Evolutionary conservation across 2,888 invertebrate species (phyloP).

Genomic region (Troglohyphantes excavatus): DNA sequence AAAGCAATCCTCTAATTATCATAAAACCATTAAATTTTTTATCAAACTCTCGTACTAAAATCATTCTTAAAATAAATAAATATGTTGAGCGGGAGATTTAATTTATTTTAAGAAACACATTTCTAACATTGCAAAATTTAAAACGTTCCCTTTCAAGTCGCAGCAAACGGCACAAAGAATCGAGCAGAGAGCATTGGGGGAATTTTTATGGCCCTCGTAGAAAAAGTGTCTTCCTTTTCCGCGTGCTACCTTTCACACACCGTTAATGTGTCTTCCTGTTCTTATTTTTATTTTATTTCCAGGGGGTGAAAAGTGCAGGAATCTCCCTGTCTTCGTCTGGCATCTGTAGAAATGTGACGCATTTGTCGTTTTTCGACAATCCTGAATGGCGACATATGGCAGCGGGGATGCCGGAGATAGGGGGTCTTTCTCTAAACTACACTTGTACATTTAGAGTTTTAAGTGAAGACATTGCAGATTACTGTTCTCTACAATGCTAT

Average conservation of each 20-base stretch:
- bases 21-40: too few relatives aligned
- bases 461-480: too few relatives aligned
- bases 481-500: too few relatives aligned
- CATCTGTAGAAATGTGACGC: slow-evolving; percentile 51
- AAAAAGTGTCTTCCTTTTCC: slow-evolving; percentile 35
- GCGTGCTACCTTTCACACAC: slow-evolving; percentile 36
- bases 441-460: not conserved
- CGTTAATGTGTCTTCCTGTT: slow-evolving; percentile 60
- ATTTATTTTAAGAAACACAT: not conserved
- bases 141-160: not conserved
- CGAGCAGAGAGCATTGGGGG: not conserved
- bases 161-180: slow-evolving; percentile 6
- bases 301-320: slow-evolving; percentile 8
- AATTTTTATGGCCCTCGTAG: slow-evolving; percentile 65
- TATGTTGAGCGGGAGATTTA: too few relatives aligned
- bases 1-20: too few relatives aligned
- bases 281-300: slow-evolving; percentile 59
- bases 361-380: slow-evolving; percentile 60
- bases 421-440: slow-evolving; percentile 32
- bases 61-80: too few relatives aligned
- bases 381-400: slow-evolving; percentile 53
- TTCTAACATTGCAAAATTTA: not conserved
- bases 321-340: slow-evolving; percentile 21
- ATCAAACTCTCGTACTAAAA: too few relatives aligned
- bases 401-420: not conserved